Conservation (phyloP, 2,888 invertebrate species). For the Rhodophaea formosa region DNA sequence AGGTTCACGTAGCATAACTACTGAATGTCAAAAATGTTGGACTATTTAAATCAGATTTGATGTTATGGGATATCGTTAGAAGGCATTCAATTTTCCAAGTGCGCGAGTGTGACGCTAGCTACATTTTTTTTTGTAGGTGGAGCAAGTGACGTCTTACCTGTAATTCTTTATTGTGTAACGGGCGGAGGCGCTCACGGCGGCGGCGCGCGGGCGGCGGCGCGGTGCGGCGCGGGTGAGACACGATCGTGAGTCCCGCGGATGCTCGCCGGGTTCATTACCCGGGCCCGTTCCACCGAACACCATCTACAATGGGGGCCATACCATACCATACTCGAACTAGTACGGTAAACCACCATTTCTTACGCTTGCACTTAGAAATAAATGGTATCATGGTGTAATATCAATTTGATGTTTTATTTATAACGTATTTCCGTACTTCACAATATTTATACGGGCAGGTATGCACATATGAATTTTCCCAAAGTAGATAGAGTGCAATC, state of each 20-base stretch:
- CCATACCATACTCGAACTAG: slow-evolving; percentile 49
- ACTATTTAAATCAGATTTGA: too few relatives aligned
- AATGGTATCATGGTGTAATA: not conserved
- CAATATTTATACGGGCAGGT: too few relatives aligned
- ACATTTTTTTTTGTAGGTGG: too few relatives aligned
- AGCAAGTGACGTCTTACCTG: not conserved
- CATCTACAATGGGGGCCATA: slow-evolving; percentile 58
- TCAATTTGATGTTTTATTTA: not conserved
- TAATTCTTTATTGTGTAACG: not conserved
- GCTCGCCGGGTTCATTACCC: slow-evolving; percentile 74
- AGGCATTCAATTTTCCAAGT: too few relatives aligned
- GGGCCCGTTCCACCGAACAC: slow-evolving; percentile 55
- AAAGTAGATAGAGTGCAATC: too few relatives aligned
- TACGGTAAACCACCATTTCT: slow-evolving; percentile 42
- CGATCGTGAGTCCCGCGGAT: slow-evolving; percentile 52
- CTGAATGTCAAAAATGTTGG: too few relatives aligned
- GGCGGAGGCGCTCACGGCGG: not conserved
- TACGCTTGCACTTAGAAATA: not conserved
- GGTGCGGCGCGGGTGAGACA: slow-evolving; percentile 25
- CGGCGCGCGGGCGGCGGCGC: not conserved
- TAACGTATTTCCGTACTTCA: too few relatives aligned
- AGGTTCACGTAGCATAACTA: too few relatives aligned
- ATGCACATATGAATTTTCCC: too few relatives aligned
- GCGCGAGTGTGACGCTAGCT: too few relatives aligned
- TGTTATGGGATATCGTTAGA: too few relatives aligned